Evolutionary conservation across 2,113 vertebrate genomes (phyloP), one percentile per base, ranked within the genome.

Genomic region (Nycticryphes semicollaris): DNA sequence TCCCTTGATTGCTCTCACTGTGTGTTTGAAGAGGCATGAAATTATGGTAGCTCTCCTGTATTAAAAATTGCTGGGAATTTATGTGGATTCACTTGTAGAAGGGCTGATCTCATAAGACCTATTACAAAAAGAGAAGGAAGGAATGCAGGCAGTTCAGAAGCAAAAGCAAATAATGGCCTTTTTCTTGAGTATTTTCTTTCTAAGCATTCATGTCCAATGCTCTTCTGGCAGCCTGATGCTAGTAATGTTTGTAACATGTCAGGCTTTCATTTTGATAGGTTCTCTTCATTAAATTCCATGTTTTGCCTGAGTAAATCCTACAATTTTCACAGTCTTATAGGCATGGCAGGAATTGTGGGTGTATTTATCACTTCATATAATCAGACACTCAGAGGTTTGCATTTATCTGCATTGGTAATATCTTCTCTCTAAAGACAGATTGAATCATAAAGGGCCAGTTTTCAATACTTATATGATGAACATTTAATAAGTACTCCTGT

Each of bases 21-120:
- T 97, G 96, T 97, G 95, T 97, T 97, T 97, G 91, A 90, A 97
- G 94, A 97, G 76, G 96, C 98, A 96, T 97, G 96, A 98, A 98
- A 98, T 98, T 96, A 90, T 37, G 60, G 89, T 84, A 93, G 27
- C 53, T 96, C 68, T 97, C 77, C 84, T 96, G 57, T 96, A 91
- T 93, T 89, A 95, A 88, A 96, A 94, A 93, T 75, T 96, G 51
- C 86, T 66, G 91, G 87, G 91, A 96, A 72, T 90, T 94, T 94
- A 33, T 13, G 31, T 86, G 89, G 70, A 84, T 95, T 93, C 66
- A 47, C 22, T 43, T 89, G 91, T 54, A 89, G 79, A 95, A 96
- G 88, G 74, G 56, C 33, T 84, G 66, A 73, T 95, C 90, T 93
- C 93, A 84, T 47, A 97, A 93, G 90, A 87, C 66, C 56, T 54